Percentiles rank a stretch among this genome's conserved stretches.
These are phyloP conservation scores for Anas bernieri DNA, from an alignment of 2,797 vertebrate genomes.

Conservation along the genomic window DNA sequence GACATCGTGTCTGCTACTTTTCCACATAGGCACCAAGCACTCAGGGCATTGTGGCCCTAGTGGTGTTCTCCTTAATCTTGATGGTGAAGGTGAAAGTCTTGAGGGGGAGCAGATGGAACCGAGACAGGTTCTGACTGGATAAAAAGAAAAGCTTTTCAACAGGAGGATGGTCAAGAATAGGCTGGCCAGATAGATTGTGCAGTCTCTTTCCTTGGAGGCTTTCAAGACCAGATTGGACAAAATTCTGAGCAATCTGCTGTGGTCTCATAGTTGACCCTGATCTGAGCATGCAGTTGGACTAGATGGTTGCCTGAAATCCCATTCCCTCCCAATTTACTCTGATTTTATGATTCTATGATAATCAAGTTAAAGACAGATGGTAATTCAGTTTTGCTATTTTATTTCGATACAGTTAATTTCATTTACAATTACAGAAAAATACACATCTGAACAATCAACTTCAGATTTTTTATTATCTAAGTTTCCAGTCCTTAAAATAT, in stretches of 20 bases:
- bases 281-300: background rate
- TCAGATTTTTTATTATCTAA: background rate
- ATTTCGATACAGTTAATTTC: background rate
- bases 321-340: background rate
- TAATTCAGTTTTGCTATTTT: background rate
- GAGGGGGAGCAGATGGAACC: background rate
- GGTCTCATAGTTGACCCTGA: background rate
- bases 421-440: background rate
- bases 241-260: background rate
- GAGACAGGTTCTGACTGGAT: background rate
- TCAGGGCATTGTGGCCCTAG: background rate
- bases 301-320: background rate
- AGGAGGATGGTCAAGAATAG: background rate
- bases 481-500: background rate
- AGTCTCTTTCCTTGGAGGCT: background rate
- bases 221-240: background rate
- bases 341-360: background rate
- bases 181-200: background rate
- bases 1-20: background rate
- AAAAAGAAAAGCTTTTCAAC: background rate
- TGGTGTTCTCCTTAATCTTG: background rate
- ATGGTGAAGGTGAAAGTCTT: background rate
- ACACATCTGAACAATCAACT: background rate
- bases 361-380: background rate
- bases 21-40: background rate